Evolutionary conservation across 2,888 invertebrate genomes (phyloP).

Genomic region (Drosophila colorata): DNA sequence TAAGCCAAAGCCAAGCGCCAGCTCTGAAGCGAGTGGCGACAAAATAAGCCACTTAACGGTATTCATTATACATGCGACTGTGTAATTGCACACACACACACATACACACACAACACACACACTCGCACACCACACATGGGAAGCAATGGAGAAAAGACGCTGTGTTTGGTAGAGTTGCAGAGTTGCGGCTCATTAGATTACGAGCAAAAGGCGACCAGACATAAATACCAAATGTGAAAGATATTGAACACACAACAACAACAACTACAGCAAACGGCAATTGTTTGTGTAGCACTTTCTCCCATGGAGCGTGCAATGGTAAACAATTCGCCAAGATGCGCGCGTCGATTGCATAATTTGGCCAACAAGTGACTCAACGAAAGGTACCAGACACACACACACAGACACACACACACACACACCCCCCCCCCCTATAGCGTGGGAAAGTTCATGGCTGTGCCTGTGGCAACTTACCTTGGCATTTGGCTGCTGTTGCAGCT

Average conservation of each 20-base stretch:
- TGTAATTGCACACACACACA: constrained; percentile 62
- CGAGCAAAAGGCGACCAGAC: constrained; percentile 43
- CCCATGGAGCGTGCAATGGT: constrained; percentile 61
- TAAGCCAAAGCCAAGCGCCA: constrained; percentile 51
- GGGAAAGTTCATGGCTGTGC: constrained; percentile 23
- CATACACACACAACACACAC: constrained; percentile 13
- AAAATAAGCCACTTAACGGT: constrained; percentile 79
- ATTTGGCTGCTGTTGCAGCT: constrained; percentile 90
- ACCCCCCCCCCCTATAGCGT: constrained; percentile 11
- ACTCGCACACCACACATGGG: neutral
- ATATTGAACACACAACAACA: constrained; percentile 57
- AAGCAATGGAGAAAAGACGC: constrained; percentile 31
- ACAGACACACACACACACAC: neutral
- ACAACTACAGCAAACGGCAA: constrained; percentile 32
- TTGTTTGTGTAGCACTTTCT: constrained; percentile 69
- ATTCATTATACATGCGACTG: constrained; percentile 57
- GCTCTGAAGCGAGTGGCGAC: constrained; percentile 57
- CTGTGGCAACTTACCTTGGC: constrained; percentile 89
- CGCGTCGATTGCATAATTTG: constrained; percentile 53
- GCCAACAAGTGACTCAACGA: constrained; percentile 32
- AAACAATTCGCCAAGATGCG: constrained; percentile 66
- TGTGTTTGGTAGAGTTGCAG: constrained; percentile 40
- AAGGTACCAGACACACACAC: constrained; percentile 9
- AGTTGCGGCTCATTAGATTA: constrained; percentile 69
- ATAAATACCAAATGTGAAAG: constrained; percentile 69